Evolutionary conservation across 2,888 invertebrate species (phyloP), one percentile per base, ranked within the genome.

Genomic region (Machimus atricapillus): DNA sequence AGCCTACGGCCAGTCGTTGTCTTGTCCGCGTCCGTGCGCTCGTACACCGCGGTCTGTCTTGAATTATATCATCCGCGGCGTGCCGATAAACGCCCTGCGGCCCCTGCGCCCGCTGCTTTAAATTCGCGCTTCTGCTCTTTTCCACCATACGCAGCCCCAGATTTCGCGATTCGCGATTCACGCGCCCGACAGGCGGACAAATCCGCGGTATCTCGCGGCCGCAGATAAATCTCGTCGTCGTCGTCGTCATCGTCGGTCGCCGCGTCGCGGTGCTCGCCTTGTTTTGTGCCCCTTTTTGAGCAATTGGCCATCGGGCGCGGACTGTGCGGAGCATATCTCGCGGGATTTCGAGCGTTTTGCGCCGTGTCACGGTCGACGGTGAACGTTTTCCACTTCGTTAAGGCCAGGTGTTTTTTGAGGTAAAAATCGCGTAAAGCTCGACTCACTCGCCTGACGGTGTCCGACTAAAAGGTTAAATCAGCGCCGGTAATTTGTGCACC

Each of bases 101-200:
- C 76, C 7, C 7, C 52, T 52, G 46, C 52, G 79, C 31, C 52
- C 74, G 83, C 58, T 87, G 87, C 58, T 86, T 86, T 43, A 66
- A 31, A 66, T 66, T 86, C 77, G 77, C 86, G 86, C 86, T 86
- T 86, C 86, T 86, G 86, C 66, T 58, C 37, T 78, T 58, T 78
- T 56, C 16, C 77, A 6, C 7, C 8, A 23, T 19, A 9, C 66
- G 66, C 66, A 14, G 23, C 66, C 23, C 9, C 23, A 27, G 56
- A 56, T 56, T 66, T 66, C n/a, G 52, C 52, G 52, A 52, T 52
- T 52, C n/a, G 16, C 9, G n/a, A n/a, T n/a, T n/a, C n/a, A 19
- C 31, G 77, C 77, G 76, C 34, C 78, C 56, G 37, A 78, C 37
- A 23, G 76, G 56, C 52, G 40, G 52, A 79, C 31, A 66, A 52